Base-by-base conservation (phyloP, 2,797 vertebrate species). In the Babyrousa celebensis region DNA sequence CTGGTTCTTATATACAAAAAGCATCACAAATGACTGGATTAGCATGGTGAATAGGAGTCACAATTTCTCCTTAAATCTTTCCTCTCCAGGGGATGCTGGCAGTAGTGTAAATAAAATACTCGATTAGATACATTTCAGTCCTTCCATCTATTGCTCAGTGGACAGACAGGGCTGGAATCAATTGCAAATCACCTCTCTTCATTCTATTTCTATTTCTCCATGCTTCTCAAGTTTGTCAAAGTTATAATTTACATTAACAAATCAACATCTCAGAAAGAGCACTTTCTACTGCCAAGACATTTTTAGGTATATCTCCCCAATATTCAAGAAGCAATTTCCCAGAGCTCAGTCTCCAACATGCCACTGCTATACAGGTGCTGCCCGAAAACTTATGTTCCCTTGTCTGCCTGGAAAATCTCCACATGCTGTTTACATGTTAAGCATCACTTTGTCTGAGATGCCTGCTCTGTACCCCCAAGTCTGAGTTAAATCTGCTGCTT, bases 151-250 rank as follows among this genome's bases (percentile, higher is more conserved):
- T 32, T 48, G 12, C 14, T 75, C 4, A 14, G 48, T 67, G 40
- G 54, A 65, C 5, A 91, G 92, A 74, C 0, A 8, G 40, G 60
- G 43, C 40, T 15, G 70, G 25, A 83, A 58, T 71, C 58, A 43
- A 52, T 3, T 65, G 83, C 23, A 56, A 83, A n/a, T 68, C 36
- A 48, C 43, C 23, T 48, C 27, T 63, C 23, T 68, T 60, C 23
- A 58, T 58, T 95, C 74, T 91, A 48, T 60, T 79, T 60, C 1
- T 89, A 68, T 77, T 65, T 95, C 29, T 60, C 12, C 60, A 18
- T 65, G 7, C 15, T n/a, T 77, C 25, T 82, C 18, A 8, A n/a
- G 40, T 58, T 58, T 14, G 27, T 91, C 67, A 78, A 91, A 52
- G 40, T 58, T 89, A 84, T 32, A 74, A 70, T 68, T 83, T 82